Conservation (phyloP, 2,113 vertebrate species). For the Illadopsis cleaveri region DNA sequence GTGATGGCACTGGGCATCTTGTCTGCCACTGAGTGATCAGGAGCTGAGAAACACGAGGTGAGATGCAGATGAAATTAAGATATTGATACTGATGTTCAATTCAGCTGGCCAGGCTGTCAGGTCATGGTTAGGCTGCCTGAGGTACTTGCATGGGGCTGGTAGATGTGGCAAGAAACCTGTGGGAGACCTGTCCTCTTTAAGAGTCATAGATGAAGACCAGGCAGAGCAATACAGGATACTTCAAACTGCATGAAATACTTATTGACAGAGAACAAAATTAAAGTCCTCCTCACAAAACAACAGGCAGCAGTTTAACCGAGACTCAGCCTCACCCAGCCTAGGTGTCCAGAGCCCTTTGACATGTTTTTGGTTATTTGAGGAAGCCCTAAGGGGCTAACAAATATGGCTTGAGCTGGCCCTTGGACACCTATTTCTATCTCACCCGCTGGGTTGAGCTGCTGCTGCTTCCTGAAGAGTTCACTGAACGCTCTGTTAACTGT, state of each 20-base stretch:
- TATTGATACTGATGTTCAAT: rapidly evolving
- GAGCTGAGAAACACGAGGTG: neutral
- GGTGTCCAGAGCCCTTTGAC: neutral
- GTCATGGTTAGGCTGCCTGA: neutral
- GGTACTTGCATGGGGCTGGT: neutral
- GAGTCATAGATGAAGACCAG: neutral
- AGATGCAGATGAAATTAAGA: neutral
- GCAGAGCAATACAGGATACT: neutral
- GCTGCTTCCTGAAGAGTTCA: neutral
- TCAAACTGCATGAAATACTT: neutral
- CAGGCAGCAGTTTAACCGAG: neutral
- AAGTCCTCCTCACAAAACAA: neutral
- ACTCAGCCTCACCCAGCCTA: neutral
- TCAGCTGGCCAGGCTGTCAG: neutral
- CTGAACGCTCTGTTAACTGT: neutral
- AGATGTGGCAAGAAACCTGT: neutral
- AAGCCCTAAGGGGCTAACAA: neutral
- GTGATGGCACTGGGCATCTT: neutral
- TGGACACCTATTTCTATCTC: neutral
- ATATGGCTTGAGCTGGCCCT: neutral
- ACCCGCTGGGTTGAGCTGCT: neutral
- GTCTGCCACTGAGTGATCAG: neutral
- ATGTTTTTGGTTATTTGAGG: neutral
- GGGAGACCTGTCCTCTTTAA: neutral
- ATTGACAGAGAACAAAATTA: neutral